Base-by-base conservation (phyloP, 2,888 invertebrate genomes). In the Hoplodrina ambigua region DNA sequence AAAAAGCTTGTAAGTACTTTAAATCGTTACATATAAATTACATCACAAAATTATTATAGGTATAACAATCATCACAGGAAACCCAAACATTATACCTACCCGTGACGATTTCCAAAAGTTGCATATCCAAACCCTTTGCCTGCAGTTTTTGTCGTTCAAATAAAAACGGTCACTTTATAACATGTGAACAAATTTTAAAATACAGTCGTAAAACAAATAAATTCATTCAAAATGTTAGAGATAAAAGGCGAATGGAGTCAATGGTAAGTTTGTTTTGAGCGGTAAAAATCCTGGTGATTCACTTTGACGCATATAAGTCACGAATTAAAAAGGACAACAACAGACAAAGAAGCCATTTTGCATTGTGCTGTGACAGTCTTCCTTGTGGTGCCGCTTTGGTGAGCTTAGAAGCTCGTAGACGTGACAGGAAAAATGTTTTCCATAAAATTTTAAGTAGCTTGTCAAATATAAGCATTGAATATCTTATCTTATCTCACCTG, bases 261-360 rank as follows among this genome's bases (percentile, higher is more conserved):
- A 80, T 68, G 61, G 30, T 81, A 65, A 73, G 62, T 69, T 78
- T 74, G 82, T 81, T 81, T 82, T 77, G 80, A 78, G 81, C 79
- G 86, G 86, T 90, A 85, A 88, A 87, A 86, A 83, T 84, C 87
- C 84, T 83, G 87, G 89, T 95, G 94, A 95, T 89, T 95, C 95
- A 95, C 92, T 94, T 94, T 92, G 92, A 92, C 94, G 94, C 94
- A 93, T 95, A 94, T 94, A 94, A 94, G 92, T 93, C 89, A 94
- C 90, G 94, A 95, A 95, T 95, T 95, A 95, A 92, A 94, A 95
- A 93, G 92, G 93, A 94, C 94, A 95, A 95, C 94, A 95, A 82
- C 89, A 88, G 91, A 95, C 95, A 95, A 95, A 94, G 94, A 92
- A 89, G 88, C 91, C 94, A 94, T 96, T 96, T 95, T 96, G 95